Percentiles rank a stretch among this genome's conserved stretches.
Evolutionary conservation across 2,888 invertebrate genomes (phyloP).

Genomic region (Halictus quadricinctus): DNA sequence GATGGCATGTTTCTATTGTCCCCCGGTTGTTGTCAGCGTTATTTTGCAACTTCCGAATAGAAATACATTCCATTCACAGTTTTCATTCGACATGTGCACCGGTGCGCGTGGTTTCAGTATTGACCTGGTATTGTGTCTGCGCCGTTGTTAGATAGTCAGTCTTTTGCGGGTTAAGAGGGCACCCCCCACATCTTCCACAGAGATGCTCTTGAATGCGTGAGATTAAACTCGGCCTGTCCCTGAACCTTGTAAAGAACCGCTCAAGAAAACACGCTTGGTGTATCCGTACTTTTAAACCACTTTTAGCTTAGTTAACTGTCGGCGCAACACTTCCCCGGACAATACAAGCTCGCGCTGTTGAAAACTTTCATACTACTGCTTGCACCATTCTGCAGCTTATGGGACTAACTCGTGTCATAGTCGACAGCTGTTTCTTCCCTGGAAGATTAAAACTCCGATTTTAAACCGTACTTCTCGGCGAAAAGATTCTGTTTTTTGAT

Average conservation of each 20-base stretch:
- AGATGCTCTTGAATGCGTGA: slow-evolving; percentile 11
- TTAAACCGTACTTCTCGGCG: not conserved
- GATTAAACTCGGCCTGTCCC: slow-evolving; percentile 8
- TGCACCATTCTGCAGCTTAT: not conserved
- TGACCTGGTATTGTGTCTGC: not conserved
- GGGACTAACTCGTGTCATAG: not conserved
- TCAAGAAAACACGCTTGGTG: not conserved
- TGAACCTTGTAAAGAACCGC: not conserved
- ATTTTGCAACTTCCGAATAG: not conserved
- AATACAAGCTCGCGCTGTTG: not conserved
- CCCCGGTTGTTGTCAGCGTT: not conserved
- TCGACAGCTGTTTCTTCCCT: no score
- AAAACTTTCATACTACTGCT: not conserved
- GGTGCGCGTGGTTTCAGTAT: not conserved
- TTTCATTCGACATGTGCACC: not conserved
- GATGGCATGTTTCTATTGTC: not conserved
- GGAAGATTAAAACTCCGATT: not conserved
- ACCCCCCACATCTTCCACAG: not conserved
- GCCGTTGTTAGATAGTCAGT: not conserved
- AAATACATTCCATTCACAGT: not conserved
- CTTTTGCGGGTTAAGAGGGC: not conserved
- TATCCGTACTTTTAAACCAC: not conserved
- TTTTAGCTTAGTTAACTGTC: not conserved
- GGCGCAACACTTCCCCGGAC: not conserved
- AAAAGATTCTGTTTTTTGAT: not conserved